These are phyloP conservation scores for Glareola pratincola DNA, from an alignment of 2,113 vertebrate species.

Conservation along the genomic window DNA sequence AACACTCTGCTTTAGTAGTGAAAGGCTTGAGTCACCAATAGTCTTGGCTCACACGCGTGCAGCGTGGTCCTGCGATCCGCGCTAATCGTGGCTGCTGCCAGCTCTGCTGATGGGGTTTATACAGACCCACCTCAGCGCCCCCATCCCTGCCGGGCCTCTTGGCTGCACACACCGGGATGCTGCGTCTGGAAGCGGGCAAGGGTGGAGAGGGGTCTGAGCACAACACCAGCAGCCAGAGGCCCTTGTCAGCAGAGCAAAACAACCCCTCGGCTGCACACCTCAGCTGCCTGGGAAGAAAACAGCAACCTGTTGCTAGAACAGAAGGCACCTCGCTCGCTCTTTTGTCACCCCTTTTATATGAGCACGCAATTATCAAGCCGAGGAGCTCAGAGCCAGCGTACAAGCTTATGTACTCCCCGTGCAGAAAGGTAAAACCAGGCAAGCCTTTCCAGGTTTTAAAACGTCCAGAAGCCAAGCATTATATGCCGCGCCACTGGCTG, in stretches of 20 bases:
- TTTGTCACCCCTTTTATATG: too few species aligned
- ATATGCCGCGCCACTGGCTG: background rate
- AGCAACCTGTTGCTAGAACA: too few species aligned
- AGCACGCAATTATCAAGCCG: background rate
- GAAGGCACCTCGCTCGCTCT: rapidly evolving
- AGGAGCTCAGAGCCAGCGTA: background rate
- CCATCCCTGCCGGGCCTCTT: background rate
- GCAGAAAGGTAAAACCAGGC: too few species aligned
- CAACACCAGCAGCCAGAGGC: rapidly evolving
- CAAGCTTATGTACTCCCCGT: rapidly evolving
- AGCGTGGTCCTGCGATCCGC: rapidly evolving
- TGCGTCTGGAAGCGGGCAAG: rapidly evolving
- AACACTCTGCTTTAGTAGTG: background rate
- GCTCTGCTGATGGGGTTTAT: background rate
- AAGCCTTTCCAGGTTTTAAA: background rate
- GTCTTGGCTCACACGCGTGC: rapidly evolving
- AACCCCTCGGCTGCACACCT: background rate
- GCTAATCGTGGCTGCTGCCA: background rate
- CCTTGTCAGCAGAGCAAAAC: rapidly evolving
- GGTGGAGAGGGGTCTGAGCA: background rate
- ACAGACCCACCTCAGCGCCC: background rate
- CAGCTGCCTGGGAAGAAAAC: background rate
- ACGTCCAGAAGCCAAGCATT: background rate
- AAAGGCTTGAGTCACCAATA: background rate
- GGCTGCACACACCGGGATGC: rapidly evolving